phyloP scores from a whole-genome alignment of 1,140 invertebrate species.

The Caenorhabditis inopinata region DNA sequence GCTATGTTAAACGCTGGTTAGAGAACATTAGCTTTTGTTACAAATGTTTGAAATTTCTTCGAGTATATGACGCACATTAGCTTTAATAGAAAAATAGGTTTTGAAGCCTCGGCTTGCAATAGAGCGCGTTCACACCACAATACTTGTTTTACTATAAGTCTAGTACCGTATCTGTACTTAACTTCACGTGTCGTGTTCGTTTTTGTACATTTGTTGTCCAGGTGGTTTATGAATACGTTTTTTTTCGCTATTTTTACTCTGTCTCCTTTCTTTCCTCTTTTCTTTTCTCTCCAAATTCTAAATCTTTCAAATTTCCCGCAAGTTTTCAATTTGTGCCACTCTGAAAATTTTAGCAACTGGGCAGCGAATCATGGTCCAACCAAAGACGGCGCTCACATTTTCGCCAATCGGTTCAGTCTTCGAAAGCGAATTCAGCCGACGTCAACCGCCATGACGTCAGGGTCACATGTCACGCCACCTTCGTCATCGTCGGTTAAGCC shows the following conservation, averaged over 20 bases:
- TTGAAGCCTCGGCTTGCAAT: too few species aligned
- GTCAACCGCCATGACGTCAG: background rate
- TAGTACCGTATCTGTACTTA: too few species aligned
- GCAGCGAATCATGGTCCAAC: background rate
- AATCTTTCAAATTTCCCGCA: background rate
- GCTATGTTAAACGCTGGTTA: too few species aligned
- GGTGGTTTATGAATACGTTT: too few species aligned
- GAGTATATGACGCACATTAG: too few species aligned
- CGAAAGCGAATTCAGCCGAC: constrained; percentile 4
- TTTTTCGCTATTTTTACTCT: background rate
- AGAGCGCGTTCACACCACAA: too few species aligned
- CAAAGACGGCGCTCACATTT: background rate
- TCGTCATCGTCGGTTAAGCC: too few species aligned
- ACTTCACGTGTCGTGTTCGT: background rate
- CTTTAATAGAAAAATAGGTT: too few species aligned
- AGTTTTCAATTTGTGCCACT: background rate
- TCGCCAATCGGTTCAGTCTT: background rate
- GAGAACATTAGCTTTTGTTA: too few species aligned
- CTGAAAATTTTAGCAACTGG: background rate
- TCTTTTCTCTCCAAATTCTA: background rate
- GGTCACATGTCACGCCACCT: too few species aligned
- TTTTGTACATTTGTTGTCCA: background rate
- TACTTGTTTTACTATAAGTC: too few species aligned
- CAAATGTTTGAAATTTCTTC: too few species aligned
- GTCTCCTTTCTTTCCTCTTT: background rate